Base-by-base conservation (phyloP, 1,140 invertebrate species). In the Halesus radiatus region DNA sequence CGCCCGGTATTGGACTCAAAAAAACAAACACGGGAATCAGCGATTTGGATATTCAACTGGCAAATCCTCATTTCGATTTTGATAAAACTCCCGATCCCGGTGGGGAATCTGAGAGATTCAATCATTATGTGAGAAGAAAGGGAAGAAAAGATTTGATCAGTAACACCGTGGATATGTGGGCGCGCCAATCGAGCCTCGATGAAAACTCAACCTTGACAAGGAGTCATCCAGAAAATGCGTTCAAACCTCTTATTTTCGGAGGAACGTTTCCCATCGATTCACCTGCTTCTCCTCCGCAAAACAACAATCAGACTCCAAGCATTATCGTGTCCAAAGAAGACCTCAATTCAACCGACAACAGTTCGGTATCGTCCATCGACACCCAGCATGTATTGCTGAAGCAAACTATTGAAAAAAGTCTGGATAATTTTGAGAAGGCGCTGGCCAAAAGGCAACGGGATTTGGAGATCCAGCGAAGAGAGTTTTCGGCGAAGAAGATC, bases 221-320 rank as follows among this genome's bases (percentile, higher is more conserved):
- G 56, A 78, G 84, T 76, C 82, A 83, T 29, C 83, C 87, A 53
- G 75, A 85, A 22, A 50, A 16, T 50, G 84, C 86, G 13, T 92
- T 90, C 81, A 92, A 93, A 85, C 93, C 94, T 23, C 87, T 95
- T 0, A 90, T 96, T 53, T 96, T 95, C 85, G 94, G 94, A 72
- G 95, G 95, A 45, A 96, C 95, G 6, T 96, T 92, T 89, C 94
- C 94, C 2, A 95, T 96, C 62, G 95, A 95, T 85, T 89, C 91
- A 82, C 94, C 94, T 4, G 87, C 88, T 64, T 84, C 84, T 64
- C 84, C 90, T 86, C 29, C 87, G 84, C 85, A 86, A 72, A 78
- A 81, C 29, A 37, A 85, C 70, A 75, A 26, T n/a, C 76, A 81
- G 54, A 66, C 45, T 76, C 64, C 56, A 70, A 45, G 37, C 37